phyloP scores from a whole-genome alignment of 2,113 vertebrate species.

The Gyps fulvus region DNA sequence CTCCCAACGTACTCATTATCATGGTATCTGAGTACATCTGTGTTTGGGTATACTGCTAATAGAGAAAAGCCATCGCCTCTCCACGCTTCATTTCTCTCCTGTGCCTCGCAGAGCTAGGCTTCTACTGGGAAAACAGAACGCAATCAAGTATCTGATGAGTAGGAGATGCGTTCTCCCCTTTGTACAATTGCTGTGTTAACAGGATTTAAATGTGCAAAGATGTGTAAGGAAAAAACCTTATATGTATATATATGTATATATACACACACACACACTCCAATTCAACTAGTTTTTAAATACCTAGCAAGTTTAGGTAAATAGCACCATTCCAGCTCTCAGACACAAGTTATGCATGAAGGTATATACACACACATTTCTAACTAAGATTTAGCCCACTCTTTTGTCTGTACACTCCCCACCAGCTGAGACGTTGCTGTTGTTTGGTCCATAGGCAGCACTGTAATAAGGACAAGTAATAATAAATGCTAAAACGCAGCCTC shows the following conservation, averaged over 20 bases:
- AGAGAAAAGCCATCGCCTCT: background rate
- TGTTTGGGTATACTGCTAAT: background rate
- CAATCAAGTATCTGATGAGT: background rate
- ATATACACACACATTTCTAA: accelerated
- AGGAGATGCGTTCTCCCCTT: background rate
- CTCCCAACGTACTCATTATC: background rate
- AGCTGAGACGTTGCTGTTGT: accelerated
- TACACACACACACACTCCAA: too few species aligned
- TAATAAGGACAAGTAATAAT: background rate
- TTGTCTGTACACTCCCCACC: background rate
- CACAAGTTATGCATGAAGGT: accelerated
- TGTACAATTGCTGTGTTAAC: background rate
- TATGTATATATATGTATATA: accelerated
- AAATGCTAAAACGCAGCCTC: accelerated
- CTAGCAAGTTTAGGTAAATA: background rate
- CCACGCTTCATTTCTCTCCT: background rate
- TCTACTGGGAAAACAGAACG: background rate
- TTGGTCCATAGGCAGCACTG: background rate
- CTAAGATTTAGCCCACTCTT: background rate
- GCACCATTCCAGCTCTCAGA: background rate
- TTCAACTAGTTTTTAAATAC: background rate
- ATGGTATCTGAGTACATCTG: background rate
- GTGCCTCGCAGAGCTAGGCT: background rate
- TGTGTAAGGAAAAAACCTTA: too few species aligned
- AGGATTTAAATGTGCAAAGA: background rate